Evolutionary conservation across 2,888 invertebrate genomes (phyloP).

Genomic region (Alloscopus bannaensis): DNA sequence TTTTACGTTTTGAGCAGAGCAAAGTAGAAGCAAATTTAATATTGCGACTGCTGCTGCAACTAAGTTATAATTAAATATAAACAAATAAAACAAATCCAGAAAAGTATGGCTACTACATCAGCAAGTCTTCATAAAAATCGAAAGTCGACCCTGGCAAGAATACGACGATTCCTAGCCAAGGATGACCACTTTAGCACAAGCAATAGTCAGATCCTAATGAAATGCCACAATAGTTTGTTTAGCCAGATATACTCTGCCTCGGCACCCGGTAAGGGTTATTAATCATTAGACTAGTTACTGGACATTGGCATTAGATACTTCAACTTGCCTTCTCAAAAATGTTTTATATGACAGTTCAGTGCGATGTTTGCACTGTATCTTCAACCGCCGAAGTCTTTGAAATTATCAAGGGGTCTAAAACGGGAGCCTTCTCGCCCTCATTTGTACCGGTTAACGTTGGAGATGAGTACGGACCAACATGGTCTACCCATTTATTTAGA

Average conservation of each 20-base stretch:
- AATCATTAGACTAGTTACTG: too few relatives aligned
- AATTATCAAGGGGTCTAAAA: not conserved
- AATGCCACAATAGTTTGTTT: conserved; percentile 68
- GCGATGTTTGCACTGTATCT: conserved; percentile 5
- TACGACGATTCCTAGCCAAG: conserved; percentile 76
- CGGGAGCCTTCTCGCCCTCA: not conserved
- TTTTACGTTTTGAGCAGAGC: too few relatives aligned
- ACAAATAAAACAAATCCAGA: not conserved
- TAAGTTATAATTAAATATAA: not conserved
- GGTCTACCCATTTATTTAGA: conserved; percentile 78
- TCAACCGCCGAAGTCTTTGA: too few relatives aligned
- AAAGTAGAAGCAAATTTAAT: not conserved
- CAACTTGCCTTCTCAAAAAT: too few relatives aligned
- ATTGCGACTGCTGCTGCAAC: not conserved
- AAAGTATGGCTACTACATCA: conserved; percentile 59
- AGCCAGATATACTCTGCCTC: conserved; percentile 53
- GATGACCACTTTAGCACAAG: conserved; percentile 75
- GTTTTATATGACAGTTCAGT: too few relatives aligned
- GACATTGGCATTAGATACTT: too few relatives aligned
- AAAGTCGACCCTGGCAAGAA: conserved; percentile 76
- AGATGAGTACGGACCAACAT: conserved; percentile 75
- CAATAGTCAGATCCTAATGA: conserved; percentile 75
- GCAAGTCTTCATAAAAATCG: conserved; percentile 75
- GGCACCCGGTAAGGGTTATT: not conserved
- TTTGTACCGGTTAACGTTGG: conserved; percentile 71